These are phyloP conservation scores for Sebastes fasciatus DNA, from an alignment of 2,113 vertebrate species.

Conservation along the genomic window DNA sequence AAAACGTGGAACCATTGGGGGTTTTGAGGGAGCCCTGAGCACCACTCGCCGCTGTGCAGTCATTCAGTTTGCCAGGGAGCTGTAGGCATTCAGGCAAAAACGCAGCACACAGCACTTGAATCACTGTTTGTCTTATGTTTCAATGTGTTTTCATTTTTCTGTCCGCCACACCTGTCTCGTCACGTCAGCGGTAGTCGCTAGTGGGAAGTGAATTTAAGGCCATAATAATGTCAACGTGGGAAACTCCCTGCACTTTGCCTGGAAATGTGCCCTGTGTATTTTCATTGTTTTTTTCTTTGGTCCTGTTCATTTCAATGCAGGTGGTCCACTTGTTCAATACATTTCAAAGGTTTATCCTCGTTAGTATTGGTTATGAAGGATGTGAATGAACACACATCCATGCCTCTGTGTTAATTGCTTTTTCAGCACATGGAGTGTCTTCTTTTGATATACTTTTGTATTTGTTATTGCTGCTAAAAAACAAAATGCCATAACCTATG, in stretches of 20 bases:
- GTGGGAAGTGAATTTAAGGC: constrained; percentile 62
- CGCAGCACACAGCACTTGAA: constrained; percentile 66
- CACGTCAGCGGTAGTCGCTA: constrained; percentile 17
- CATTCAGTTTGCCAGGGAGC: constrained; percentile 66
- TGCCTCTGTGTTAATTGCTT: constrained; percentile 61
- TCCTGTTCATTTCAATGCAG: constrained; percentile 58
- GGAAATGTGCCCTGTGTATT: constrained; percentile 66
- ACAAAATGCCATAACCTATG: constrained; percentile 66
- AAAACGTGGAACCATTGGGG: constrained; percentile 23
- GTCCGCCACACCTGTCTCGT: constrained; percentile 34
- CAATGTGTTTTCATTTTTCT: constrained; percentile 31
- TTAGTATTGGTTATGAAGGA: constrained; percentile 39
- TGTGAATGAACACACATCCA: constrained; percentile 15
- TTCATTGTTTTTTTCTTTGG: constrained; percentile 22
- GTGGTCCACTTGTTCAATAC: constrained; percentile 59
- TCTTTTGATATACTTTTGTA: constrained; percentile 72
- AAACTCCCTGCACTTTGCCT: constrained; percentile 72
- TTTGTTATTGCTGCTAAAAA: constrained; percentile 78
- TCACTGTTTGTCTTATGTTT: constrained; percentile 72
- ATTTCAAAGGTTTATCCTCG: constrained; percentile 71
- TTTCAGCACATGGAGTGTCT: constrained; percentile 62
- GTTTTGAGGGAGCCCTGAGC: constrained; percentile 10
- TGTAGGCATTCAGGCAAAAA: constrained; percentile 45
- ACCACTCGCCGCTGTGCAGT: constrained; percentile 46
- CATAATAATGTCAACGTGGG: constrained; percentile 64